Evolutionary conservation across 2,797 vertebrate genomes (phyloP).

Genomic region (Enteromius treurensis): DNA sequence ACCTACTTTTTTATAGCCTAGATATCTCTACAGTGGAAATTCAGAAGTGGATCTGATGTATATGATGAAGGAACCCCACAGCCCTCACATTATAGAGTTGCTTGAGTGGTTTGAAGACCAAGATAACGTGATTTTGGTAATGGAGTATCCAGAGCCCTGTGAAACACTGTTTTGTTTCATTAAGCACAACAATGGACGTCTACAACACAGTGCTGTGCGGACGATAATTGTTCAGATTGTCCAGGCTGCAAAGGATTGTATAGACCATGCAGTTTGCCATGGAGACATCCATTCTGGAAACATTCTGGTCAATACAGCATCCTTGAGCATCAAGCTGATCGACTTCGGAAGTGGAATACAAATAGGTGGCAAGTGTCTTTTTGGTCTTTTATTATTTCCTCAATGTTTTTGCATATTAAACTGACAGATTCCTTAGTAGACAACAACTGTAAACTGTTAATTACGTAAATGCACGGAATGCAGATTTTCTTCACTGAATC

Average conservation of each 20-base stretch:
- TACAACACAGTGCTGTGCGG: not conserved
- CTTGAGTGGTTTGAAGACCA: not conserved
- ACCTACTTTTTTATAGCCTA: not conserved
- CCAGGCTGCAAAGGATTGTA: not conserved
- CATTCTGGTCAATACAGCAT: not conserved
- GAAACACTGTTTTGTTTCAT: not conserved
- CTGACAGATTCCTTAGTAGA: not conserved
- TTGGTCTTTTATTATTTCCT: not conserved
- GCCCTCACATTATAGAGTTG: not conserved
- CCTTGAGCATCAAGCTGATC: not conserved
- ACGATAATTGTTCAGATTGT: not conserved
- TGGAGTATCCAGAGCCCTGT: not conserved
- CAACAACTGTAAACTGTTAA: not conserved
- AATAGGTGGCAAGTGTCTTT: not conserved
- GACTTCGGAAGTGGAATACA: not conserved
- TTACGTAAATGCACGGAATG: not conserved
- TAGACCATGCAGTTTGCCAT: not conserved
- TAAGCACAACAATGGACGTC: not conserved
- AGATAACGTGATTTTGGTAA: not conserved
- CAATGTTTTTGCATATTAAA: not conserved
- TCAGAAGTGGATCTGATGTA: not conserved
- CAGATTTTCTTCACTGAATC: not conserved
- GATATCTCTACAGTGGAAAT: not conserved
- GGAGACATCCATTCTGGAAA: slow-evolving; percentile 1
- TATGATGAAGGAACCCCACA: not conserved